Evolutionary conservation across 2,888 invertebrate genomes (phyloP).

Genomic region (Anagyrus pseudococci): DNA sequence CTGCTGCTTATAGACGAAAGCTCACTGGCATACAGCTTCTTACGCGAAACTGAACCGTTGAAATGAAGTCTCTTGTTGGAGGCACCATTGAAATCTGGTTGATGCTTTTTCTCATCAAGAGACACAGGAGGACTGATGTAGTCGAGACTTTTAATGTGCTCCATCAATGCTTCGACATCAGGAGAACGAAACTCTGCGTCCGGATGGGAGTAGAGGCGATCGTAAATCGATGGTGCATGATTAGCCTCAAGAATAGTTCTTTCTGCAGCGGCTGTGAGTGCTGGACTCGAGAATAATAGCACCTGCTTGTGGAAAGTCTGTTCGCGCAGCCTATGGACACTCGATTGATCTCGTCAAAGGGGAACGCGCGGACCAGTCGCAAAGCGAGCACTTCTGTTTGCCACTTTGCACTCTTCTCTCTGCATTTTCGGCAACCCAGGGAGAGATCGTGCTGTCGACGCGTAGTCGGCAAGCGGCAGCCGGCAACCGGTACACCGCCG

Average conservation of each 20-base stretch:
- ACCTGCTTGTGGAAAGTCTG: constrained; percentile 92
- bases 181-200: constrained; percentile 72
- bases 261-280: constrained; percentile 66
- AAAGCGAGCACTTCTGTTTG: too few species aligned
- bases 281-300: constrained; percentile 62
- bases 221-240: constrained; percentile 90
- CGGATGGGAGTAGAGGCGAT: constrained; percentile 81
- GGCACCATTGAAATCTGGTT: constrained; percentile 73
- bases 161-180: constrained; percentile 73
- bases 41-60: constrained; percentile 73
- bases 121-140: constrained; percentile 64
- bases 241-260: constrained; percentile 85
- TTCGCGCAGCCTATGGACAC: constrained; percentile 86
- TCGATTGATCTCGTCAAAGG: too few species aligned
- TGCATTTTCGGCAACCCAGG: too few species aligned
- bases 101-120: constrained; percentile 68
- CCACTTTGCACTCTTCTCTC: too few species aligned
- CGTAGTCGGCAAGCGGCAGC: too few species aligned
- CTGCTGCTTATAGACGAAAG: constrained; percentile 65
- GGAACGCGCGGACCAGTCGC: too few species aligned
- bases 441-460: too few species aligned
- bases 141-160: constrained; percentile 72
- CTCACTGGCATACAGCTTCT: constrained; percentile 71
- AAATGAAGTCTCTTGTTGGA: constrained; percentile 75
- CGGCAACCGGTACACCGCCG: too few species aligned